These are phyloP conservation scores for Quadroppia sp. DNA, from an alignment of 2,888 invertebrate genomes.

Conservation along the genomic window DNA sequence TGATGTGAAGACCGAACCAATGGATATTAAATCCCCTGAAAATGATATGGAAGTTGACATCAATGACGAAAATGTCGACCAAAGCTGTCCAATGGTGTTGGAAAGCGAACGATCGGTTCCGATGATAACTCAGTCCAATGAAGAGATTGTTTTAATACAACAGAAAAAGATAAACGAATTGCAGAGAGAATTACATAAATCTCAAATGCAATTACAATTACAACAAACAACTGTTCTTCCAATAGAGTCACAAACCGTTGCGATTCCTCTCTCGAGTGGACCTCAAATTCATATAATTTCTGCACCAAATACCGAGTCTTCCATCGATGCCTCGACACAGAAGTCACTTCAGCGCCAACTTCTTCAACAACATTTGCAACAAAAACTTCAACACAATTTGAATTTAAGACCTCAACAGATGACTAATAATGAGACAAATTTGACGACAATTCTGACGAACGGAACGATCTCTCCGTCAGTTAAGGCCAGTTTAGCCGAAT, in stretches of 20 bases:
- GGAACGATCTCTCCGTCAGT: conserved; percentile 25
- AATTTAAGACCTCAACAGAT: conserved; percentile 29
- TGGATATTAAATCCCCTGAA: conserved; percentile 27
- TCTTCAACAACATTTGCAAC: conserved; percentile 66
- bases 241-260: conserved; percentile 36
- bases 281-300: conserved; percentile 46
- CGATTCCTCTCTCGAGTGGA: conserved; percentile 37
- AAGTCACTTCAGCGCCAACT: conserved; percentile 54
- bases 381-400: conserved; percentile 55
- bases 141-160: conserved; percentile 56
- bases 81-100: conserved; percentile 25
- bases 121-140: background rate
- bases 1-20: conserved; percentile 25
- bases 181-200: conserved; percentile 70
- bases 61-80: background rate
- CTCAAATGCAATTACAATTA: conserved; percentile 47
- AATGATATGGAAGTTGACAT: conserved; percentile 13
- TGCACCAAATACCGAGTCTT: conserved; percentile 42
- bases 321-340: conserved; percentile 50
- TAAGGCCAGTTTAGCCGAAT: conserved; percentile 29
- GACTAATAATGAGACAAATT: conserved; percentile 17
- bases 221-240: conserved; percentile 38
- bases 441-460: conserved; percentile 17
- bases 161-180: conserved; percentile 80
- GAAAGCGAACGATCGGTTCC: background rate